phyloP scores from a whole-genome alignment of 2,113 vertebrate species.

The Physeter macrocephalus region DNA sequence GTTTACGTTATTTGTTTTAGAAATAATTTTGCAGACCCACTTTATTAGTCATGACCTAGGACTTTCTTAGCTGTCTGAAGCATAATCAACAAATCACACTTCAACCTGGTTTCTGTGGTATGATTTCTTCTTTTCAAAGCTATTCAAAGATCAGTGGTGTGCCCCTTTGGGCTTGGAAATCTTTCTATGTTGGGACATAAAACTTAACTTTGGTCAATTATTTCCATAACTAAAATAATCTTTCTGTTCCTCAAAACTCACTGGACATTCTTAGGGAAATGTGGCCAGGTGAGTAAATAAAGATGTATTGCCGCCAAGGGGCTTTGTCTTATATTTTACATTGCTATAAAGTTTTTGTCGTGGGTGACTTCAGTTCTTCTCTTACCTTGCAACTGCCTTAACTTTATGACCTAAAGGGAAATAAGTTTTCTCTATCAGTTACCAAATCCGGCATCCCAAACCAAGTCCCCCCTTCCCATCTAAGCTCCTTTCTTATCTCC shows the following conservation, averaged over 20 bases:
- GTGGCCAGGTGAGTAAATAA: neutral
- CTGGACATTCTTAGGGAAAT: neutral
- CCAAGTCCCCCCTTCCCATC: neutral
- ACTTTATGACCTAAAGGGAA: neutral
- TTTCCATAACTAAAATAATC: neutral
- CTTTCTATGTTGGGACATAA: neutral
- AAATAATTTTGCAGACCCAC: constrained; percentile 52
- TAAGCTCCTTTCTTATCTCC: neutral
- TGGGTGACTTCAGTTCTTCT: neutral
- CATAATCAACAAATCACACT: constrained; percentile 57
- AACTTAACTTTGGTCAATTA: neutral
- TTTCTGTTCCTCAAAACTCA: neutral
- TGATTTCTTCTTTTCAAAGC: neutral
- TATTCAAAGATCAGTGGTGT: neutral
- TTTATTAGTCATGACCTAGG: constrained; percentile 67
- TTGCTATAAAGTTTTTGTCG: neutral
- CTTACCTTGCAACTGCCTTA: neutral
- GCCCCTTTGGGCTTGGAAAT: neutral
- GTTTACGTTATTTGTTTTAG: constrained; percentile 48
- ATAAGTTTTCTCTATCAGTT: neutral
- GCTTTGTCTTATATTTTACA: neutral
- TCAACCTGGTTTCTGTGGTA: neutral
- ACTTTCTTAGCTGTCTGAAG: constrained; percentile 59
- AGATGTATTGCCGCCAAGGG: neutral
- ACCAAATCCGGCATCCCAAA: neutral